Conservation (phyloP, 2,888 invertebrate genomes). For the Pterostichus madidus region DNA sequence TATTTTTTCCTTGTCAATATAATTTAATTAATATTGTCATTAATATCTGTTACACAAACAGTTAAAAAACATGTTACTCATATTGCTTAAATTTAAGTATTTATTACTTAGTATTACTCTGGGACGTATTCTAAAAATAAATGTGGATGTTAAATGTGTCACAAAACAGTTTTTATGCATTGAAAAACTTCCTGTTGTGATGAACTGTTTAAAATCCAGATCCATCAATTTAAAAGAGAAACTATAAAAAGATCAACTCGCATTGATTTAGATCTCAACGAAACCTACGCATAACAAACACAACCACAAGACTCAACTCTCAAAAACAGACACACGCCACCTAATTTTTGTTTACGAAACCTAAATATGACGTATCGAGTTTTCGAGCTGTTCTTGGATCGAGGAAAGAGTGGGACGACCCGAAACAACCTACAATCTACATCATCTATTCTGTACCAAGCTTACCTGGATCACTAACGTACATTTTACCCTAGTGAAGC, state of each 20-base stretch:
- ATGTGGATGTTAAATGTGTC: no score
- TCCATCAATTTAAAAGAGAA: conserved; percentile 31
- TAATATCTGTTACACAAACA: no score
- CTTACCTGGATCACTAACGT: conserved; percentile 34
- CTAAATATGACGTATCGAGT: conserved; percentile 58
- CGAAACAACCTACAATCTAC: conserved; percentile 2
- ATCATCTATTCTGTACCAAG: background rate
- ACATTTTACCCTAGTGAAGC: background rate
- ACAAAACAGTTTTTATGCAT: no score
- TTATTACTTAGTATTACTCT: no score
- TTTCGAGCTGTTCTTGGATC: conserved; percentile 29
- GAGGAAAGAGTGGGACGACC: conserved; percentile 41
- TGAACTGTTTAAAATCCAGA: background rate
- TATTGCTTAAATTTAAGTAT: no score
- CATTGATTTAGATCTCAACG: background rate
- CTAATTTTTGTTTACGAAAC: conserved; percentile 57
- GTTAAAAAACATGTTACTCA: no score
- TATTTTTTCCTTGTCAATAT: no score
- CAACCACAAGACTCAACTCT: background rate
- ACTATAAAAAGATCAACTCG: background rate
- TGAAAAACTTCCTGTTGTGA: background rate
- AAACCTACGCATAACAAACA: background rate
- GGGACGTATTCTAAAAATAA: no score
- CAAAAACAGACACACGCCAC: conserved; percentile 7
- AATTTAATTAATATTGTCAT: no score